These are phyloP conservation scores for Sebastes trivittatus DNA, from an alignment of 2,797 vertebrate species.

Conservation along the genomic window DNA sequence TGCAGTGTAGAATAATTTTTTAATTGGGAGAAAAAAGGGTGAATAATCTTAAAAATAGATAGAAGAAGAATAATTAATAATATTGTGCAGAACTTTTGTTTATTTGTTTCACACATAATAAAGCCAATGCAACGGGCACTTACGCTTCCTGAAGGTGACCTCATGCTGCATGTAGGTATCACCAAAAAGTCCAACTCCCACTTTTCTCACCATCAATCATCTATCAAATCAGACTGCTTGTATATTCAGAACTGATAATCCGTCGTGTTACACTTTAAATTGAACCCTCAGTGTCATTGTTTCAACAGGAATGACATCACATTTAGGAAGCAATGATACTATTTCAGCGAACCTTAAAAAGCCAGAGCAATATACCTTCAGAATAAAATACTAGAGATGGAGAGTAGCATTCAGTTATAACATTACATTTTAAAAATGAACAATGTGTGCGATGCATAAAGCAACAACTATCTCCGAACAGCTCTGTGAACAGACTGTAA, in stretches of 20 bases:
- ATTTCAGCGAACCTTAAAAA: background rate
- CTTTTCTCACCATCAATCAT: too few relatives aligned
- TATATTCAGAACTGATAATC: too few relatives aligned
- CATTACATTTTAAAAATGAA: background rate
- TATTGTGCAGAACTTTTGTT: background rate
- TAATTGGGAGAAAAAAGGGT: background rate
- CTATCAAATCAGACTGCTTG: too few relatives aligned
- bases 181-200: background rate
- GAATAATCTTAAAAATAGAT: background rate
- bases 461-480: background rate
- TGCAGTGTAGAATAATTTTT: background rate
- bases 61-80: background rate
- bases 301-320: background rate
- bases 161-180: background rate
- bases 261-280: background rate
- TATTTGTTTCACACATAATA: too few relatives aligned
- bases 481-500: slow-evolving; percentile 1
- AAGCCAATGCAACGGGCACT: too few relatives aligned
- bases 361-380: background rate
- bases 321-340: too few relatives aligned
- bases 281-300: background rate
- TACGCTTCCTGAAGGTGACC: background rate
- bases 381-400: background rate
- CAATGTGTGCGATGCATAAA: background rate
- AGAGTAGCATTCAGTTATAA: background rate